Evolutionary conservation across 53 echinoderm and acorn worm species (phyloP).

Genomic region (Luidia sarsii): DNA sequence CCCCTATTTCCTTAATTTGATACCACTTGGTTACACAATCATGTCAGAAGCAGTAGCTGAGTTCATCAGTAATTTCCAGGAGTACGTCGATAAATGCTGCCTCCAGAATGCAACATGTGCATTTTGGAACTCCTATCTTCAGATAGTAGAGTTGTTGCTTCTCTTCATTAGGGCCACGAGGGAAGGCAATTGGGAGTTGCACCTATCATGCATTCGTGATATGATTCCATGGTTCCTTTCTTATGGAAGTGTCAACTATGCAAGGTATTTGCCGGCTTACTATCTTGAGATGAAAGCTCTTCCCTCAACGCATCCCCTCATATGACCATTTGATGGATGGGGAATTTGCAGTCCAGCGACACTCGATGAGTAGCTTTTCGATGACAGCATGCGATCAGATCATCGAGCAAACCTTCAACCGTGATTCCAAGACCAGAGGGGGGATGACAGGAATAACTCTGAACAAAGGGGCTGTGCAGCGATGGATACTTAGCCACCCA

Average conservation of each 20-base stretch:
- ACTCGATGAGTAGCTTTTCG: slow-evolving; percentile 21
- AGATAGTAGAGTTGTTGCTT: slow-evolving; percentile 31
- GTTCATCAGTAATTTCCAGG: not conserved
- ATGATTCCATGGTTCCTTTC: slow-evolving; percentile 62
- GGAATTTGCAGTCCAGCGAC: slow-evolving; percentile 14
- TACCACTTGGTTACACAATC: no score
- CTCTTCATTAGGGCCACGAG: slow-evolving; percentile 31
- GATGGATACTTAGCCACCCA: slow-evolving; percentile 42
- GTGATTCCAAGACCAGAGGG: slow-evolving; percentile 49
- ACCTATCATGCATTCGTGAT: not conserved
- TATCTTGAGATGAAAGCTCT: slow-evolving; percentile 50
- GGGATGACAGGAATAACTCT: slow-evolving; percentile 40
- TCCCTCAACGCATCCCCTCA: slow-evolving; percentile 38
- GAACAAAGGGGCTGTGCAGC: slow-evolving; percentile 27
- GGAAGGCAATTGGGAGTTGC: slow-evolving; percentile 34
- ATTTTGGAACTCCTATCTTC: slow-evolving; percentile 37
- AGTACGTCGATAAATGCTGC: slow-evolving; percentile 7
- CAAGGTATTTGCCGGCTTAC: slow-evolving; percentile 57
- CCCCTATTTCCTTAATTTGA: no score
- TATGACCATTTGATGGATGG: slow-evolving; percentile 12
- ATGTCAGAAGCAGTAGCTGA: not conserved
- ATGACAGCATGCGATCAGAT: slow-evolving; percentile 16
- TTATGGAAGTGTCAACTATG: slow-evolving; percentile 51
- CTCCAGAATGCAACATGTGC: slow-evolving; percentile 18
- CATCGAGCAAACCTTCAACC: slow-evolving; percentile 49